Percentiles rank a stretch among this genome's conserved stretches.
Conservation (phyloP, 1,140 invertebrate species). For the Nomia melanderi region DNA sequence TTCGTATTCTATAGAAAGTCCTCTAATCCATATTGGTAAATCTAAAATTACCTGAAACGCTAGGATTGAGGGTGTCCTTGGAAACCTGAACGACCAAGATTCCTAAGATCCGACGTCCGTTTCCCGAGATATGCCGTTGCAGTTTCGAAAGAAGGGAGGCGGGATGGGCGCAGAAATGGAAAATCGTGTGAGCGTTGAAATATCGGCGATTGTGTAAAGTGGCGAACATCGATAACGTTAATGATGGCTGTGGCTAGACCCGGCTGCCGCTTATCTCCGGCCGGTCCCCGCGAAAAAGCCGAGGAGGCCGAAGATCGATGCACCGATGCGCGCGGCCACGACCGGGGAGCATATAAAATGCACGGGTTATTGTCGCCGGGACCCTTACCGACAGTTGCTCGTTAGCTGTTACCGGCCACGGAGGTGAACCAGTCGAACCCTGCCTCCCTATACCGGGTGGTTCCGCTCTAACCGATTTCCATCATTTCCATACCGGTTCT, state of each 20-base stretch:
- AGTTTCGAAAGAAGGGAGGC: background rate
- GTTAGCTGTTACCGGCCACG: constrained; percentile 69
- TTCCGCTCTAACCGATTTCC: constrained; percentile 54
- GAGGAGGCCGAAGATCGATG: constrained; percentile 29
- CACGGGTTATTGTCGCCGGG: constrained; percentile 75
- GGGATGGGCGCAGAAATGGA: background rate
- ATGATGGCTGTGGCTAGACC: constrained; percentile 37
- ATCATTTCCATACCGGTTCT: constrained; percentile 38
- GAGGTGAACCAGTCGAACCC: constrained; percentile 66
- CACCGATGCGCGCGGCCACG: constrained; percentile 49
- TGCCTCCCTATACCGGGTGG: constrained; percentile 42
- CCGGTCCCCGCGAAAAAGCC: constrained; percentile 22
- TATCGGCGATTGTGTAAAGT: constrained; percentile 3
- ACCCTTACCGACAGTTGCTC: constrained; percentile 71
- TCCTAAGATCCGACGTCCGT: no score
- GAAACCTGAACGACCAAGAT: no score
- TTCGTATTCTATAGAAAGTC: no score
- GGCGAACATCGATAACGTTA: constrained; percentile 39
- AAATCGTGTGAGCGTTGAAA: constrained; percentile 1
- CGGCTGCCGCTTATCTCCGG: constrained; percentile 41
- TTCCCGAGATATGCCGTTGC: background rate
- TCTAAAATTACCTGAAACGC: no score
- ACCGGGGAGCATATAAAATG: constrained; percentile 70
- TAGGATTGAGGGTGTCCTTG: no score
- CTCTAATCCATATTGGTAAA: no score